Conservation (phyloP, 2,888 invertebrate species). For the Spilarctia lutea region DNA sequence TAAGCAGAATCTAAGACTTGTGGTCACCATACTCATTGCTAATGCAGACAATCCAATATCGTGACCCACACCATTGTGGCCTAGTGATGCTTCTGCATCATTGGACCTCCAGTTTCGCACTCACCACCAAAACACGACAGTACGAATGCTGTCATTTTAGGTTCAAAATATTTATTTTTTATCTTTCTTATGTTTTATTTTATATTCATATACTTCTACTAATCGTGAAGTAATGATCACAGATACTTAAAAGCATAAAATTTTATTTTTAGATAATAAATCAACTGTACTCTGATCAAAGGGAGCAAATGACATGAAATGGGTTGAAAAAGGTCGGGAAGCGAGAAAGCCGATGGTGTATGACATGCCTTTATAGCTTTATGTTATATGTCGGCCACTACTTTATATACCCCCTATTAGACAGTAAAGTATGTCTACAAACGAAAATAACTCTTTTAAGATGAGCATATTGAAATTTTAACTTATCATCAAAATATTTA, state of each 20-base stretch:
- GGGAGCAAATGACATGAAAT: conserved; percentile 37
- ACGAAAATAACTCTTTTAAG: background rate
- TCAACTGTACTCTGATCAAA: conserved; percentile 47
- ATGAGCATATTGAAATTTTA: background rate
- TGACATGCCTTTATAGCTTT: conserved; percentile 7
- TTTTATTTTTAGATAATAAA: conserved; percentile 35
- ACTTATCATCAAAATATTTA: no score
- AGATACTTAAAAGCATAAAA: background rate
- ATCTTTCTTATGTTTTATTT: background rate
- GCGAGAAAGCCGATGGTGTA: conserved; percentile 20
- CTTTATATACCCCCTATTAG: background rate
- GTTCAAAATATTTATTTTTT: background rate
- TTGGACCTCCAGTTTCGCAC: no score
- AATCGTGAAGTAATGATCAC: background rate
- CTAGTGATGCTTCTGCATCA: no score
- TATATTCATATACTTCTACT: no score
- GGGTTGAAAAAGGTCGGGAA: conserved; percentile 42
- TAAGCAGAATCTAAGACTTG: no score
- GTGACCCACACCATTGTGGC: no score
- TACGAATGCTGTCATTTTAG: no score
- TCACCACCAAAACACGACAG: no score
- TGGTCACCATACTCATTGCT: no score
- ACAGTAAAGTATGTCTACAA: background rate
- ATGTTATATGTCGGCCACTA: background rate
- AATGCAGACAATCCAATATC: no score